Base-by-base conservation (phyloP, 2,113 vertebrate species). In the Bungarus multicinctus region DNA sequence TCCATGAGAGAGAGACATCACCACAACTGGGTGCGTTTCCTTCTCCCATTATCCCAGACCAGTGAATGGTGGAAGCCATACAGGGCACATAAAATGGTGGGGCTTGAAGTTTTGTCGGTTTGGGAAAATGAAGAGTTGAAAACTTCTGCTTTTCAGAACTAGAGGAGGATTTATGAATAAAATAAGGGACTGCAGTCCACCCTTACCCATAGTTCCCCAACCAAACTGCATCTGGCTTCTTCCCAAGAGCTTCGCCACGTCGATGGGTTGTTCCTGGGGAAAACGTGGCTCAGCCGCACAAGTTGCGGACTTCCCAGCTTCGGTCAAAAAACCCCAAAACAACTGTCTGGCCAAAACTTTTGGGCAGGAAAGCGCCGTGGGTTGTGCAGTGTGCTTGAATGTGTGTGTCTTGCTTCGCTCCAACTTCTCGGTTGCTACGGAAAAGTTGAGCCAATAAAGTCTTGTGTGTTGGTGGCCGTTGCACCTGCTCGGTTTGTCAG, bases 401-500 rank as follows among this genome's bases (percentile, higher is more conserved):
- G 53, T 53, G 58, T 5, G 30, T 30, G 43, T 90, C 50, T 64
- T 53, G 43, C 86, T 14, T 34, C n/a, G 27, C 86, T 92, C 16
- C n/a, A 27, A 7, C 90, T 5, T 52, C 16, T 22, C 2, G 0
- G 90, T 91, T 92, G 45, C 86, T 47, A 2, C 4, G 3, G 60
- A 47, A 92, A 53, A 3, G 52, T 2, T 16, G 92, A 55, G 16
- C 39, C 0, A 0, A n/a, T 39, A 58, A 92, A 12, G 88, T 87
- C 91, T 92, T 27, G 0, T 9, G 57, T 64, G 52, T 1, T 81
- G 64, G 34, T 74, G 94, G 92, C 91, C 90, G 9, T 52, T 39
- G 94, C 93, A 43, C 93, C 93, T 88, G 94, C 92, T 55, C 12
- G n/a, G 94, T 89, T 91, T 6, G 50, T 89, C 92, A 55, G 89